These are phyloP conservation scores for Accipiter cooperii DNA, from an alignment of 2,113 vertebrate species.

Conservation along the genomic window DNA sequence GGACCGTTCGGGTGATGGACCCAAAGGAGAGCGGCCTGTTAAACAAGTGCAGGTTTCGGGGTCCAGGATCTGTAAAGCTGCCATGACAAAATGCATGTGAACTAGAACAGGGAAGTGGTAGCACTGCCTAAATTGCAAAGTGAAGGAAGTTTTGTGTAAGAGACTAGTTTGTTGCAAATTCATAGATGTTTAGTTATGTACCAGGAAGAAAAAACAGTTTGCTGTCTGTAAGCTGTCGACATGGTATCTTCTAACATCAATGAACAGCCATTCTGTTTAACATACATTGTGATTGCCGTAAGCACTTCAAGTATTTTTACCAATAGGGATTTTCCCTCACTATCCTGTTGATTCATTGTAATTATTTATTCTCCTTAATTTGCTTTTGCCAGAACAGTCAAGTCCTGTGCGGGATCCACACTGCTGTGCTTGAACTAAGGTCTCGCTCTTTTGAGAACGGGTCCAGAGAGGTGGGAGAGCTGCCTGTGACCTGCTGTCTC, in stretches of 20 bases:
- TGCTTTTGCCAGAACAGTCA: rapidly evolving
- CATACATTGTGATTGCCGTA: neutral
- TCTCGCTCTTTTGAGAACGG: neutral
- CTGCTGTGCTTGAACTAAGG: neutral
- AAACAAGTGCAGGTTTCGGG: neutral
- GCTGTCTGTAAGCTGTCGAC: rapidly evolving
- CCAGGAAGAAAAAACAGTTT: neutral
- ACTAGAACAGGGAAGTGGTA: neutral
- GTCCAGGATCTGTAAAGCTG: neutral
- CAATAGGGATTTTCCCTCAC: neutral
- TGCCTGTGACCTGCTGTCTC: neutral
- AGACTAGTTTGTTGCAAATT: neutral
- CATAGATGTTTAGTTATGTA: neutral
- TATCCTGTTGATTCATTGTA: neutral
- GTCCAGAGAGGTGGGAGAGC: neutral
- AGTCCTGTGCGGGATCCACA: neutral
- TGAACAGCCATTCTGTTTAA: neutral
- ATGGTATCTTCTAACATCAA: rapidly evolving
- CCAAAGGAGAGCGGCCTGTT: rapidly evolving
- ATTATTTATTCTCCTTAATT: neutral
- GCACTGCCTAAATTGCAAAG: neutral
- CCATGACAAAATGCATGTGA: neutral
- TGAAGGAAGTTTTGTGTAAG: neutral
- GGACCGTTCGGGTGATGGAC: rapidly evolving
- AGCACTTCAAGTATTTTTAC: neutral